Conservation (phyloP, 30 jellyfish, hydroid and myxozoan genomes). For the Nemopilema nomurai region DNA sequence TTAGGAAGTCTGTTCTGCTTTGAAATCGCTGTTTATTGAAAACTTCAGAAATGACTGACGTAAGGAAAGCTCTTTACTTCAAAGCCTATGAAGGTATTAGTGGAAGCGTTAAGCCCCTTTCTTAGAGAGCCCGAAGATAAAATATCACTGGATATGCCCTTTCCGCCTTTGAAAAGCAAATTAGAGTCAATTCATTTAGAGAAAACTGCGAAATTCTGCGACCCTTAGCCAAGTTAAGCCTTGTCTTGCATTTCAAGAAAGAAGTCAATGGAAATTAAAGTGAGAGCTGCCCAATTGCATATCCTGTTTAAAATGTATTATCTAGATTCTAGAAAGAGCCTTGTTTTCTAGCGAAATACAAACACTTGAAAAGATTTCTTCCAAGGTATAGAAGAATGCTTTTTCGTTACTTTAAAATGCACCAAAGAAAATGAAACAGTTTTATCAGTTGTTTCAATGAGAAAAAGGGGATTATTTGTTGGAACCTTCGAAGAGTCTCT, state of each 20-base stretch:
- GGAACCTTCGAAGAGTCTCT: too few relatives aligned
- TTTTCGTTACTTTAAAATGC: not conserved
- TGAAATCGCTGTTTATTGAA: not conserved
- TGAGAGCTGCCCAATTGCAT: not conserved
- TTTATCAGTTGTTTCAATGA: not conserved
- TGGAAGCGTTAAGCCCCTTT: not conserved
- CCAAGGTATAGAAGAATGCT: not conserved
- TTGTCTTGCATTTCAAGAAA: not conserved
- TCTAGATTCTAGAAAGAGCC: not conserved
- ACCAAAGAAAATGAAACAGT: not conserved
- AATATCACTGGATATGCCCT: not conserved
- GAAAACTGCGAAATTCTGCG: not conserved
- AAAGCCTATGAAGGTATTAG: conserved; percentile 14
- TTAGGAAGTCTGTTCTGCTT: not conserved
- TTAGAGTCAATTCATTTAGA: not conserved
- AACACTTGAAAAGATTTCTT: not conserved
- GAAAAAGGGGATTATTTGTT: too few relatives aligned
- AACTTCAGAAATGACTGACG: conserved; percentile 1
- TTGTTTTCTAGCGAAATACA: not conserved
- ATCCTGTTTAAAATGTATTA: not conserved
- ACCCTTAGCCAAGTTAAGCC: not conserved
- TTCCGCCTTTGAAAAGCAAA: conserved; percentile 11
- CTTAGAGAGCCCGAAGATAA: not conserved
- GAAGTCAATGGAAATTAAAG: not conserved
- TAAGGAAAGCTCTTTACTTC: conserved; percentile 1